A percentile compares a stretch with the other conserved stretches of the same genome.
phyloP scores from a whole-genome alignment of 2,113 vertebrate species.

The Pao palembangensis region DNA sequence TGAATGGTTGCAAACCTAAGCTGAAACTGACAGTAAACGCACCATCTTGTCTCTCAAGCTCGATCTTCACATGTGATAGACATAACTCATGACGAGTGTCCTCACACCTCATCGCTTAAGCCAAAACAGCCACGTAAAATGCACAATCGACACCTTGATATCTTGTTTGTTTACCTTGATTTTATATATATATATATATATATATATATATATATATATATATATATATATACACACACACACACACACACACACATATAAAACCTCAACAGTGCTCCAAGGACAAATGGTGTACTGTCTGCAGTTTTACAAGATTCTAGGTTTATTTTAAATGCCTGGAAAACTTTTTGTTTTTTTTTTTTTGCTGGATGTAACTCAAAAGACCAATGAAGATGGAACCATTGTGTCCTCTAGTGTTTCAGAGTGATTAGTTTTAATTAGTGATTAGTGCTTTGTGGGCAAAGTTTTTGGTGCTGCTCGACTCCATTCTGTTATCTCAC shows the following conservation, averaged over 20 bases:
- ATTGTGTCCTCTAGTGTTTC: conserved; percentile 44
- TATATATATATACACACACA: too few species aligned
- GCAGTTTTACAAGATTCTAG: conserved; percentile 3
- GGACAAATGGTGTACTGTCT: neutral
- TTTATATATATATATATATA: too few species aligned
- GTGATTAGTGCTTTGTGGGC: neutral
- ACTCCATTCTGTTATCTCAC: too few species aligned
- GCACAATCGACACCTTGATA: conserved; percentile 19
- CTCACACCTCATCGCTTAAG: conserved; percentile 33
- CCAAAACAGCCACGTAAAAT: conserved; percentile 50
- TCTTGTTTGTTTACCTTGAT: conserved; percentile 13
- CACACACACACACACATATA: too few species aligned
- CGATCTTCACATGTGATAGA: conserved; percentile 26
- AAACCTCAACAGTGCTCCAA: neutral
- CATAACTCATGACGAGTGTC: conserved; percentile 39
- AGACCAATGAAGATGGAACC: conserved; percentile 15
- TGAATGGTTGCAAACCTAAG: too few species aligned
- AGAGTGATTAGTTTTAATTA: conserved; percentile 10
- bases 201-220: too few species aligned
- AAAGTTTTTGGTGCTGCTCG: too few species aligned
- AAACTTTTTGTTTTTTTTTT: neutral
- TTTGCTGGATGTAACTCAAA: neutral
- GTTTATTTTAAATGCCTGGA: neutral
- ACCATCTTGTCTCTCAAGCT: too few species aligned
- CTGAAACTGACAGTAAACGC: too few species aligned